phyloP scores from a whole-genome alignment of 2,888 invertebrate species.

The Eupithecia centaureata region DNA sequence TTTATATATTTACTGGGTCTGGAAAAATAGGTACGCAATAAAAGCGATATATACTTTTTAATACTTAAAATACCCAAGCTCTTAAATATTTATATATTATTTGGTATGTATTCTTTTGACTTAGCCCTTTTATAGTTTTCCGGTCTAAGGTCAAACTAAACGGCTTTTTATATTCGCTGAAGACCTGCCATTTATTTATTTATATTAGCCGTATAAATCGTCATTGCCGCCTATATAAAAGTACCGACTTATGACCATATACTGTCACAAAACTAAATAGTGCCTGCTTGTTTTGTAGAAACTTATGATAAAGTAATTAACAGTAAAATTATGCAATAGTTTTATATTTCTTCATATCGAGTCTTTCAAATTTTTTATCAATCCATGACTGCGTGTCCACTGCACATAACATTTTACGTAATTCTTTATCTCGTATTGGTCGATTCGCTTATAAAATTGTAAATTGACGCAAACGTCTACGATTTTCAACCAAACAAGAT shows the following conservation, averaged over 20 bases:
- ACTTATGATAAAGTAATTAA: not conserved
- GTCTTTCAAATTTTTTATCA: not conserved
- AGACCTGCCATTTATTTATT: not conserved
- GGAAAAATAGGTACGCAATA: too few species aligned
- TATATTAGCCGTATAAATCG: not conserved
- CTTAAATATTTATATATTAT: not conserved
- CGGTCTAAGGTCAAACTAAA: not conserved
- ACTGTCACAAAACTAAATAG: not conserved
- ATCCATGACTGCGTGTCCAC: not conserved
- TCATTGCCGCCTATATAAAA: constrained; percentile 2
- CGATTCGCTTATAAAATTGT: not conserved
- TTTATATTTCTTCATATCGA: not conserved
- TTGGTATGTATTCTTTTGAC: not conserved
- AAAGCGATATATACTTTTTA: too few species aligned
- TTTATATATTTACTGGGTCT: too few species aligned
- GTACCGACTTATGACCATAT: not conserved
- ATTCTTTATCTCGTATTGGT: not conserved
- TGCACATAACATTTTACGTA: constrained; percentile 7
- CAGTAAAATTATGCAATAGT: not conserved
- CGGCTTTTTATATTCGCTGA: not conserved
- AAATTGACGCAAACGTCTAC: constrained; percentile 1
- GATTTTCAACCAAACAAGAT: not conserved
- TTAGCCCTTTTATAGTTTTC: not conserved
- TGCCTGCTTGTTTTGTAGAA: not conserved
- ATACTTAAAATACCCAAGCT: too few species aligned